Percentiles rank a stretch among this genome's conserved stretches.
These are phyloP conservation scores for Megaceryle torquata DNA, from an alignment of 2,113 vertebrate species.

Conservation along the genomic window DNA sequence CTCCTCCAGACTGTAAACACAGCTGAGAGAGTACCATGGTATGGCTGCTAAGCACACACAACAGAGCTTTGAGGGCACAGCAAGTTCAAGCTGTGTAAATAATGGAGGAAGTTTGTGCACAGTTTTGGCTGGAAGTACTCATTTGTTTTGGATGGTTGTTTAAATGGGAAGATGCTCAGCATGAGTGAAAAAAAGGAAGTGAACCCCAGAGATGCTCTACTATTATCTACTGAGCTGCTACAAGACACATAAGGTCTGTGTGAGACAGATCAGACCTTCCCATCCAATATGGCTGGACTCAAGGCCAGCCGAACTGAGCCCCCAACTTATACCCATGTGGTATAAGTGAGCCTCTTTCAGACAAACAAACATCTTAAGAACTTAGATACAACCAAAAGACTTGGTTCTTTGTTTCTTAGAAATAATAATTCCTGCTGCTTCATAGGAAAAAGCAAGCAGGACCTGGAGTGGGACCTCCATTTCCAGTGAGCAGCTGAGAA, in stretches of 20 bases:
- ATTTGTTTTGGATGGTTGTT: constrained; percentile 47
- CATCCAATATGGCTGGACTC: background rate
- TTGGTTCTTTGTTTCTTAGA: background rate
- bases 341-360: background rate
- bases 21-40: constrained; percentile 57
- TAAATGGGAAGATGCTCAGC: constrained; percentile 41
- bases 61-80: constrained; percentile 10
- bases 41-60: constrained; percentile 38
- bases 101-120: constrained; percentile 42
- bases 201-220: background rate
- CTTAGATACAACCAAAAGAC: background rate
- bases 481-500: background rate
- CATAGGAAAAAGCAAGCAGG: background rate
- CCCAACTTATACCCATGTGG: background rate
- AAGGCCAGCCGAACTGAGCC: background rate
- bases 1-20: constrained; percentile 73
- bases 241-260: background rate
- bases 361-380: background rate
- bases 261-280: background rate
- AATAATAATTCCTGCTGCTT: background rate
- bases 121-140: constrained; percentile 45
- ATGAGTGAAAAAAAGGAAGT: constrained; percentile 37
- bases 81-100: constrained; percentile 63
- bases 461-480: background rate
- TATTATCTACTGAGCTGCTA: constrained; percentile 7